Percentiles rank a stretch among this genome's conserved stretches.
Evolutionary conservation across 2,888 invertebrate species (phyloP).

Genomic region (Zaprionus bogoriensis): DNA sequence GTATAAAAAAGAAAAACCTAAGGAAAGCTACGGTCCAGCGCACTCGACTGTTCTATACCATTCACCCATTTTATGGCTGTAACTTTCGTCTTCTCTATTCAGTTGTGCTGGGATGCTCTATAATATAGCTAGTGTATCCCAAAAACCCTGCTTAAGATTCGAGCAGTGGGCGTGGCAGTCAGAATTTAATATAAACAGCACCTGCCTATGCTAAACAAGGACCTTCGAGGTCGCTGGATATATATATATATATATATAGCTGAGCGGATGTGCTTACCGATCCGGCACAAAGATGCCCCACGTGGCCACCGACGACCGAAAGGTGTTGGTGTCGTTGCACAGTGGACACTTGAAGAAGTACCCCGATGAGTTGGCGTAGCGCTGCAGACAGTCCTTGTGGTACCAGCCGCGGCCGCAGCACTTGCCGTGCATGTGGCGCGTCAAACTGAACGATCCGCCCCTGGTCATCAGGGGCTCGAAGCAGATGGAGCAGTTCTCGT

Average conservation of each 20-base stretch:
- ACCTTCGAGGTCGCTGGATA: no score
- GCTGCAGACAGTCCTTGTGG: conserved; percentile 88
- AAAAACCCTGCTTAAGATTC: no score
- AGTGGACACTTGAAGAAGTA: conserved; percentile 93
- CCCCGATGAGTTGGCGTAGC: conserved; percentile 89
- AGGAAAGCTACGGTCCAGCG: no score
- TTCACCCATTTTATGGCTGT: no score
- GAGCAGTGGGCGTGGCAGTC: no score
- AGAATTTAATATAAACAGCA: no score
- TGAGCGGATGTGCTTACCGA: conserved; percentile 84
- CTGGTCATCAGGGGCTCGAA: conserved; percentile 83
- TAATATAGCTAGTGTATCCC: no score
- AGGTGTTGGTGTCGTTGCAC: conserved; percentile 89
- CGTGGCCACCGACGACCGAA: conserved; percentile 67
- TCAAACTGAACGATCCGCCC: conserved; percentile 79
- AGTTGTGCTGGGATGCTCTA: no score
- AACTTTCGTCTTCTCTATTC: no score
- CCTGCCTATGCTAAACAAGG: no score
- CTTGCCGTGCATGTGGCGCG: conserved; percentile 87
- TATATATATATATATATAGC: background rate
- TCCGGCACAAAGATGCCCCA: conserved; percentile 91
- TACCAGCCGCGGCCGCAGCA: conserved; percentile 92
- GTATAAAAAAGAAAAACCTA: no score
- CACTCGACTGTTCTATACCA: no score
- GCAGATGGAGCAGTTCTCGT: conserved; percentile 87